A percentile compares a stretch with the other conserved stretches of the same genome.
Evolutionary conservation across 2,113 vertebrate species (phyloP).

Genomic region (Psittacula cyanocephala): DNA sequence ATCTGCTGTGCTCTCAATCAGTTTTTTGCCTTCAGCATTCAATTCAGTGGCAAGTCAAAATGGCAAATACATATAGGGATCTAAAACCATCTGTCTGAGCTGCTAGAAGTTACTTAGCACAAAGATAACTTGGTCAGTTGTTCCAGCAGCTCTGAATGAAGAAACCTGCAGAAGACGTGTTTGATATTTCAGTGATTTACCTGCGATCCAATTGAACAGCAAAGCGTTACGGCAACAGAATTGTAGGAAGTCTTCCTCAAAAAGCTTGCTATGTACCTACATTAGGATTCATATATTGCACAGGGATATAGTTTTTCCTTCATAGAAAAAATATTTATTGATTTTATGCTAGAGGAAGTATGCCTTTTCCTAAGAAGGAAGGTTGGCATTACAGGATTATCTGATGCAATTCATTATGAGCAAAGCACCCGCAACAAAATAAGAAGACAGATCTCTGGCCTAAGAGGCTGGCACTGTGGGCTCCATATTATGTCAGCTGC

Average conservation of each 20-base stretch:
- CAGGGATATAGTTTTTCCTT: neutral
- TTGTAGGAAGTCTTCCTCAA: neutral
- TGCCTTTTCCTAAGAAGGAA: neutral
- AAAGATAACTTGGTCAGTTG: neutral
- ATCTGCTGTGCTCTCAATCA: neutral
- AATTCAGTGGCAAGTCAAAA: neutral
- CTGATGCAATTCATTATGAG: neutral
- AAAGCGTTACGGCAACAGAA: neutral
- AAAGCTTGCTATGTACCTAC: neutral
- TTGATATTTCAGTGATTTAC: neutral
- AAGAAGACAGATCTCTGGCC: neutral
- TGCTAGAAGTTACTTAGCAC: neutral
- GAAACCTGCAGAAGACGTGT: neutral
- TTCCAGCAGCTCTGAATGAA: neutral
- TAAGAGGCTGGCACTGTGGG: neutral
- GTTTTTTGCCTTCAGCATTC: neutral
- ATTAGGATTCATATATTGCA: neutral
- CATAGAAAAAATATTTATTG: neutral
- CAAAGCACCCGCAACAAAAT: neutral
- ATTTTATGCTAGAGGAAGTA: neutral
- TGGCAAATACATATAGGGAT: neutral
- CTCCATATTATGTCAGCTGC: neutral
- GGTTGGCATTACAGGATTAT: neutral
- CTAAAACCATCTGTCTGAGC: neutral
- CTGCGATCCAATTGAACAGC: neutral